phyloP scores from a whole-genome alignment of 2,797 vertebrate genomes.

The Chelidonichthys spinosus region DNA sequence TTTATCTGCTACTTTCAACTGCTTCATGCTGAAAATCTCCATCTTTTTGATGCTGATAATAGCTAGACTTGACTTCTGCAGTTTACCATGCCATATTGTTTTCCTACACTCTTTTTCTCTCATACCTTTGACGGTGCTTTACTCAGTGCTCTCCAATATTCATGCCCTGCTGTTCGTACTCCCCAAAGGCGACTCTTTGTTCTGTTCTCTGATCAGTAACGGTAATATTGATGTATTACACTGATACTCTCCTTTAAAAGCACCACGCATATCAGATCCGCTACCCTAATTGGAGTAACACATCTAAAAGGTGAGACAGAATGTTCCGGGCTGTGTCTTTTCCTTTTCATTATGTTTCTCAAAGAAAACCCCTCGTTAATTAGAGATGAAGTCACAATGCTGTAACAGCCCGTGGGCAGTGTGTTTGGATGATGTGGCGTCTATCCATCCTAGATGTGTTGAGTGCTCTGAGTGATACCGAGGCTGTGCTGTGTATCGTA shows the following conservation, averaged over 20 bases:
- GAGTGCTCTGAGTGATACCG: slow-evolving; percentile 35
- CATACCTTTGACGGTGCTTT: slow-evolving; percentile 11
- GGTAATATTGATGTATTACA: slow-evolving; percentile 52
- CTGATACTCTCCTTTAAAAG: slow-evolving; percentile 54
- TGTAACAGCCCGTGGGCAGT: slow-evolving; percentile 16
- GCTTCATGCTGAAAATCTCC: neutral
- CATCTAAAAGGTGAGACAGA: slow-evolving; percentile 45
- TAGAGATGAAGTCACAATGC: slow-evolving; percentile 51
- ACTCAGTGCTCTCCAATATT: slow-evolving; percentile 32
- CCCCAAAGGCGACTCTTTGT: slow-evolving; percentile 30
- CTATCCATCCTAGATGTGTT: slow-evolving; percentile 25
- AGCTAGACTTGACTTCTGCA: neutral
- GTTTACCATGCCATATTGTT: slow-evolving; percentile 22
- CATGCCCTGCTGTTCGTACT: slow-evolving; percentile 31
- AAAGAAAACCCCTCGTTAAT: slow-evolving; percentile 56
- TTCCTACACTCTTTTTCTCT: slow-evolving; percentile 13
- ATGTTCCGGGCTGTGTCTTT: slow-evolving; percentile 19
- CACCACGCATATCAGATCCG: slow-evolving; percentile 49
- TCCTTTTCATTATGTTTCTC: slow-evolving; percentile 42
- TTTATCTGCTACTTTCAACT: neutral
- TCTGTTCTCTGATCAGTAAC: slow-evolving; percentile 56
- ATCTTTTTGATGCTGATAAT: slow-evolving; percentile 5
- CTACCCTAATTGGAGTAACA: slow-evolving; percentile 50
- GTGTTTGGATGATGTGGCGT: slow-evolving; percentile 40
- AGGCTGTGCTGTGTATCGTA: neutral